Conservation (phyloP, 2,113 vertebrate genomes). For the Machaerirhynchus nigripectus region DNA sequence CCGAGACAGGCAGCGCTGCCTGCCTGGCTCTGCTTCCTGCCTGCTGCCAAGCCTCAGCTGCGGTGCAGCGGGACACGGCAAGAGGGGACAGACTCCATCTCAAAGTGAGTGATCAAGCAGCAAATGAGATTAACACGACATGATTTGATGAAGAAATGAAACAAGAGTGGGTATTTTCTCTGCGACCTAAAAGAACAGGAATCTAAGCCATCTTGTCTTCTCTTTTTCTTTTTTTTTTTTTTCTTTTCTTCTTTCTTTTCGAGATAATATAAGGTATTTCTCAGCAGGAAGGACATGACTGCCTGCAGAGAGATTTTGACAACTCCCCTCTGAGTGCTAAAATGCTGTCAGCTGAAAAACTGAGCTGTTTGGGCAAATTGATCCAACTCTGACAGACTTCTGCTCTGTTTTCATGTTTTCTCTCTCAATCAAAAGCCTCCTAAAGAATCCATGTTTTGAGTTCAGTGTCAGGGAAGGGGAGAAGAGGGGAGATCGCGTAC, state of each 20-base stretch:
- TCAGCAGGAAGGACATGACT: conserved; percentile 46
- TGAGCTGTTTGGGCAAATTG: conserved; percentile 54
- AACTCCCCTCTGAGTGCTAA: conserved; percentile 66
- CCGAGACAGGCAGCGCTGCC: not conserved
- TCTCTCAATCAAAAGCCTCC: conserved; percentile 55
- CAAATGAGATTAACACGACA: not conserved
- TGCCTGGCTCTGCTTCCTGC: not conserved
- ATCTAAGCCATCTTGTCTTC: not conserved
- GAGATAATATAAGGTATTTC: conserved; percentile 39
- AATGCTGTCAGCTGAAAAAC: conserved; percentile 57
- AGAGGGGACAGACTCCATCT: not conserved
- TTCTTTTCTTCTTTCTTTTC: not conserved
- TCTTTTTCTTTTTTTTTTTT: not conserved
- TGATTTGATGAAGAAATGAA: conserved; percentile 11
- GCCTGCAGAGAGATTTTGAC: conserved; percentile 66
- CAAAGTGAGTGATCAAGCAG: not conserved
- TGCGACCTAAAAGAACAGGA: not conserved
- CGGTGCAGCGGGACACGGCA: not conserved
- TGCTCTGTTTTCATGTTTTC: conserved; percentile 42
- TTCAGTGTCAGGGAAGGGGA: not conserved
- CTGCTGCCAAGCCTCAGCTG: not conserved
- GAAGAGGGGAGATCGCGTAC: not conserved
- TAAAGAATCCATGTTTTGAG: not conserved
- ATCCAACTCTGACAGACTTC: conserved; percentile 60
- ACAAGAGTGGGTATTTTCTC: not conserved